phyloP scores from a whole-genome alignment of 2,113 vertebrate genomes.

The Crypturellus undulatus region DNA sequence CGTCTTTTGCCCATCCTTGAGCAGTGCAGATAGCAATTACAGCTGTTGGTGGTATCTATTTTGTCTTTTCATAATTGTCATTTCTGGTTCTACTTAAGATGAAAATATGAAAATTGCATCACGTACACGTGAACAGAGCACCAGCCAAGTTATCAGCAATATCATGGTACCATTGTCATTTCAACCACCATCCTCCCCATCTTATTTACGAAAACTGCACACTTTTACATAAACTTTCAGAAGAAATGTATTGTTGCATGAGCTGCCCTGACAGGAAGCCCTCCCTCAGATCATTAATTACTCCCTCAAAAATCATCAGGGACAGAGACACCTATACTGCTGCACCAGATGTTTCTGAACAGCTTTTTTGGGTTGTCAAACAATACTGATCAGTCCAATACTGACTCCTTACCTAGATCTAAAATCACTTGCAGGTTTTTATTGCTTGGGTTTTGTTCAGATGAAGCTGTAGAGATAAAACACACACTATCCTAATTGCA shows the following conservation, averaged over 20 bases:
- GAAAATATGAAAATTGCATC: slow-evolving; percentile 85
- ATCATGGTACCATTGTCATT: slow-evolving; percentile 55
- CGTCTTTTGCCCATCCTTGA: slow-evolving; percentile 75
- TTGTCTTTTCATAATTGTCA: slow-evolving; percentile 86
- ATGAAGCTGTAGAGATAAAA: background rate
- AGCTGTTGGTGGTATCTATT: slow-evolving; percentile 82
- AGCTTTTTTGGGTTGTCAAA: slow-evolving; percentile 44
- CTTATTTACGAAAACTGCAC: slow-evolving; percentile 75
- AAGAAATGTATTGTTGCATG: slow-evolving; percentile 32
- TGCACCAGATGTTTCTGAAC: slow-evolving; percentile 65
- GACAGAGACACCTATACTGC: slow-evolving; percentile 46
- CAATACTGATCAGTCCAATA: background rate
- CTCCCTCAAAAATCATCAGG: slow-evolving; percentile 41
- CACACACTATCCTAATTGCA: background rate
- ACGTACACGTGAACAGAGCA: slow-evolving; percentile 57
- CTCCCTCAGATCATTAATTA: slow-evolving; percentile 42
- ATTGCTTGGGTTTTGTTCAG: background rate
- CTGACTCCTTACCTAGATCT: background rate
- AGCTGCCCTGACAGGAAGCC: slow-evolving; percentile 30
- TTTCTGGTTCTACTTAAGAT: slow-evolving; percentile 81
- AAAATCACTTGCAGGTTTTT: slow-evolving; percentile 2
- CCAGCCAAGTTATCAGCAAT: slow-evolving; percentile 73
- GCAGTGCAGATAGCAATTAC: slow-evolving; percentile 79
- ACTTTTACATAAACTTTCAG: slow-evolving; percentile 60
- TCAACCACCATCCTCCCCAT: slow-evolving; percentile 49